phyloP scores from a whole-genome alignment of 2,888 invertebrate species.

The Lasius platythorax region DNA sequence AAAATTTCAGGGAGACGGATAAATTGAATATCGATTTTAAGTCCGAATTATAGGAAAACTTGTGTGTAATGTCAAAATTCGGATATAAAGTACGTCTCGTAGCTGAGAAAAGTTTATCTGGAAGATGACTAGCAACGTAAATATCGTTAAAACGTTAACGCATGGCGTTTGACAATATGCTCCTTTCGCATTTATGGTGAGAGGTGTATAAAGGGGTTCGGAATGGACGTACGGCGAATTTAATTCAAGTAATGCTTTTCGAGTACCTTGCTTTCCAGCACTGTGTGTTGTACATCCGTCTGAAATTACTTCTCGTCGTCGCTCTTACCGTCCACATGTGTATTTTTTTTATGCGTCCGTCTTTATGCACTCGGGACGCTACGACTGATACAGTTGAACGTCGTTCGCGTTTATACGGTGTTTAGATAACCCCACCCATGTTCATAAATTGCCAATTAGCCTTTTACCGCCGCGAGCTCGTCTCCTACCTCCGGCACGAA shows the following conservation, averaged over 20 bases:
- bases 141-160: constrained; percentile 28
- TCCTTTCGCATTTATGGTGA: not conserved
- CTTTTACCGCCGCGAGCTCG: constrained; percentile 60
- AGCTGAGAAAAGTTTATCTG: not conserved
- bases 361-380: not conserved
- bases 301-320: constrained; percentile 21
- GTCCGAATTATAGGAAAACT: not conserved
- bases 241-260: constrained; percentile 48
- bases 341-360: constrained; percentile 36
- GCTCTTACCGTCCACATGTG: not conserved
- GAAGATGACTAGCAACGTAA: not conserved
- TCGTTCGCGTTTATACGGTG: constrained; percentile 52
- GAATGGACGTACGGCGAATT: constrained; percentile 20
- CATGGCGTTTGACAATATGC: constrained; percentile 8
- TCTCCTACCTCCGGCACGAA: constrained; percentile 29
- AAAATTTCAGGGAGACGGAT: not conserved
- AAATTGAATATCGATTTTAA: not conserved
- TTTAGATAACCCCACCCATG: constrained; percentile 61
- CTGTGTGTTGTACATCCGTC: not conserved
- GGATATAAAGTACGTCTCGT: not conserved
- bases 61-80: not conserved
- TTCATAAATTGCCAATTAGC: constrained; percentile 73
- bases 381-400: constrained; percentile 38
- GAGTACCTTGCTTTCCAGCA: constrained; percentile 18
- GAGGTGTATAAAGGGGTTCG: not conserved